Evolutionary conservation across 2,797 vertebrate species (phyloP).

Genomic region (Hyperoplus immaculatus): DNA sequence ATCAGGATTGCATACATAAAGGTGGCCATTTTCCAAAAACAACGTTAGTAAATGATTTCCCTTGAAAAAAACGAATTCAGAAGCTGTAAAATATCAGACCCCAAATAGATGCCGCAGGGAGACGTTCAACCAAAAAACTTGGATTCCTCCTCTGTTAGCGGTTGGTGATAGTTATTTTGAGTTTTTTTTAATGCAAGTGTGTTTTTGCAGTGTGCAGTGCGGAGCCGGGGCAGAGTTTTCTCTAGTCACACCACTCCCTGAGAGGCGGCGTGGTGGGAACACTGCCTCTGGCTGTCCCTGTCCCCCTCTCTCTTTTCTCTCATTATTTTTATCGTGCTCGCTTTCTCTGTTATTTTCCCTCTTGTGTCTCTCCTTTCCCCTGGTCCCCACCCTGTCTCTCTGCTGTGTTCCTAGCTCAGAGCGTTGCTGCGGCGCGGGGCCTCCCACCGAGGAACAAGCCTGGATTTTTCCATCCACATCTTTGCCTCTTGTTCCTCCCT

Average conservation of each 20-base stretch:
- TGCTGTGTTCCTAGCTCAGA: slow-evolving; percentile 73
- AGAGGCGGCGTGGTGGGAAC: slow-evolving; percentile 80
- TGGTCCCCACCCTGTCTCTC: slow-evolving; percentile 72
- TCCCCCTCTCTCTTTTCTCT: slow-evolving; percentile 70
- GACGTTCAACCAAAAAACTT: slow-evolving; percentile 59
- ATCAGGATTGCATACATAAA: slow-evolving; percentile 34
- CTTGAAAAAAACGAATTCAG: slow-evolving; percentile 32
- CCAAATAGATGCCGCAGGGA: slow-evolving; percentile 49
- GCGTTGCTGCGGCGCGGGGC: slow-evolving; percentile 69
- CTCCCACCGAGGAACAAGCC: slow-evolving; percentile 78
- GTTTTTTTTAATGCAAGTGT: slow-evolving; percentile 49
- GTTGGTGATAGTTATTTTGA: slow-evolving; percentile 60
- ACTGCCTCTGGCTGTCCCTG: slow-evolving; percentile 78
- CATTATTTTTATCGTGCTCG: slow-evolving; percentile 75
- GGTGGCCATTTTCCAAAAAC: slow-evolving; percentile 31
- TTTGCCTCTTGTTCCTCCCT: slow-evolving; percentile 65
- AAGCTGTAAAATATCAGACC: slow-evolving; percentile 35
- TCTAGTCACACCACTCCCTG: slow-evolving; percentile 77
- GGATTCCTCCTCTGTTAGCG: slow-evolving; percentile 47
- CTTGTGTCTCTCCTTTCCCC: slow-evolving; percentile 62
- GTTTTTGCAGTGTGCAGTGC: slow-evolving; percentile 44
- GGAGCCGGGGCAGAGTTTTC: slow-evolving; percentile 57
- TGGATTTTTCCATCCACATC: slow-evolving; percentile 72
- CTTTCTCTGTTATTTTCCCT: slow-evolving; percentile 72
- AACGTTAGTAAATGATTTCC: slow-evolving; percentile 29